Conservation (phyloP, 23 tunicate species). For the Oikopleura dioica region DNA sequence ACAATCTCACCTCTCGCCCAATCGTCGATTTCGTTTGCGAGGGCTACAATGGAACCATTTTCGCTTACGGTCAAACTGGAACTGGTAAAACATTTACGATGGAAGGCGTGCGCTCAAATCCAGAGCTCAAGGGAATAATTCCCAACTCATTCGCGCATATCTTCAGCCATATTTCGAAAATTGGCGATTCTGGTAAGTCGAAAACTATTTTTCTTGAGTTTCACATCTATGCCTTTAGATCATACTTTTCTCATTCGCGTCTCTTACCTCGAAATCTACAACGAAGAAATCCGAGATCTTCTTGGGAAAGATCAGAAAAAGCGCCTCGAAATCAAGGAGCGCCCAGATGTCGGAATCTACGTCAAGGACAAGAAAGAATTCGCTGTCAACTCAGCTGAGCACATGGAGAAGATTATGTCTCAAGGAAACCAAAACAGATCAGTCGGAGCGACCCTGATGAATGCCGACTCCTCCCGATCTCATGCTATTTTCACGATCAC, state of each 20-base stretch:
- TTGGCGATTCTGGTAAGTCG: too few species aligned
- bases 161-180: slow-evolving; percentile 85
- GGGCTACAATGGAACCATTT: slow-evolving; percentile 92
- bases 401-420: slow-evolving; percentile 89
- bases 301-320: neutral
- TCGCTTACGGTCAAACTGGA: slow-evolving; percentile 98
- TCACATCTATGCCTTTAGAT: too few species aligned
- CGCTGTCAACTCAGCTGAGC: slow-evolving; percentile 89
- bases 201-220: too few species aligned
- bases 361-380: slow-evolving; percentile 44
- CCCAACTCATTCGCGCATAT: slow-evolving; percentile 97
- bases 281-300: neutral
- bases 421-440: slow-evolving; percentile 36
- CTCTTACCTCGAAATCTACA: slow-evolving; percentile 52
- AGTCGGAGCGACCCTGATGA: slow-evolving; percentile 91
- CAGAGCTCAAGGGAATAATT: slow-evolving; percentile 73
- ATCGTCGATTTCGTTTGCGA: slow-evolving; percentile 77
- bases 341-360: neutral
- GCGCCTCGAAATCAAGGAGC: neutral
- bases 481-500: slow-evolving; percentile 89
- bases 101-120: slow-evolving; percentile 67
- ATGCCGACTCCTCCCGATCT: slow-evolving; percentile 68
- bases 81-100: slow-evolving; percentile 94
- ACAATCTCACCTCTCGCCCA: slow-evolving; percentile 81
- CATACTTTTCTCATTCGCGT: slow-evolving; percentile 30